Evolutionary conservation across 1,140 invertebrate genomes (phyloP).

Genomic region (Piezodorus guildinii): DNA sequence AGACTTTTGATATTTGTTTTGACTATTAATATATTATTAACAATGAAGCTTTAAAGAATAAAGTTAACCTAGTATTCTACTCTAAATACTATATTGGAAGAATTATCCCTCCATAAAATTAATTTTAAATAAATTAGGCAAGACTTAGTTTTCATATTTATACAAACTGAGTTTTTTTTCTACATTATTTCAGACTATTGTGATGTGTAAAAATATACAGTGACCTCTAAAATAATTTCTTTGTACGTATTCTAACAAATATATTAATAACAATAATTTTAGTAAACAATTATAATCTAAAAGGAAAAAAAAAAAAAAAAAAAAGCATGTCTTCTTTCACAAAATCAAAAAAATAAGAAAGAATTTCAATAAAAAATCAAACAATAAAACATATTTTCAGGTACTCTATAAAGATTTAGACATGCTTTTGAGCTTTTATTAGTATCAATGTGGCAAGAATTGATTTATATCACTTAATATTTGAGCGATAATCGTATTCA

Average conservation of each 20-base stretch:
- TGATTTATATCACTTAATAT: conserved; percentile 17
- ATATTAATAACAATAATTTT: conserved; percentile 2
- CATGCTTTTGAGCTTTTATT: conserved; percentile 19
- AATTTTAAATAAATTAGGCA: conserved; percentile 23
- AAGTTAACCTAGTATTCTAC: conserved; percentile 4
- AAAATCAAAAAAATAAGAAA: conserved; percentile 12
- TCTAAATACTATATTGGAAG: not conserved
- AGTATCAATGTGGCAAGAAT: conserved; percentile 23
- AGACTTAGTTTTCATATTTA: conserved; percentile 20
- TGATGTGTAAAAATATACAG: conserved; percentile 11
- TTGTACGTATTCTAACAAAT: not conserved
- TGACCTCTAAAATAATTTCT: conserved; percentile 13
- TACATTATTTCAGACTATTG: conserved; percentile 16
- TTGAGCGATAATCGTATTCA: conserved; percentile 24
- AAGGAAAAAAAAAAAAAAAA: not conserved
- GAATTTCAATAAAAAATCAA: conserved; percentile 18
- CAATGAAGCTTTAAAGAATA: conserved; percentile 1
- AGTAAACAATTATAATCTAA: conserved; percentile 13
- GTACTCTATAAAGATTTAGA: conserved; percentile 21
- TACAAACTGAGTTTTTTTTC: conserved; percentile 5
- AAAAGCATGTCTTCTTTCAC: not conserved
- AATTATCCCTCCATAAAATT: conserved; percentile 8
- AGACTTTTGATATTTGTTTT: too few species aligned
- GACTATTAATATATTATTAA: too few species aligned
- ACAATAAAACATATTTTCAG: conserved; percentile 19